These are phyloP conservation scores for Antechinus flavipes DNA, from an alignment of 2,113 vertebrate species.

Conservation along the genomic window DNA sequence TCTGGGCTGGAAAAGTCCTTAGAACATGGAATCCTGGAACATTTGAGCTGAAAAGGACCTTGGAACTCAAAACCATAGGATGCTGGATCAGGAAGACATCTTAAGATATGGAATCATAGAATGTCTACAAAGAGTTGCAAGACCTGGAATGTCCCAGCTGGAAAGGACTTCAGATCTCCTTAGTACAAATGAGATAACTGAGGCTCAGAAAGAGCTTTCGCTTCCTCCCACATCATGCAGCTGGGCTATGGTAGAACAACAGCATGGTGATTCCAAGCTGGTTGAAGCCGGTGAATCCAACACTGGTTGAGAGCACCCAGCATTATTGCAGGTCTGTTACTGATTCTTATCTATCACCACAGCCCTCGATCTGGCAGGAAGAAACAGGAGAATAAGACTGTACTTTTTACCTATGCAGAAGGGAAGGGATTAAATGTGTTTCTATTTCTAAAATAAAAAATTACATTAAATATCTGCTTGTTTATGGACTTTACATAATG, in stretches of 20 bases:
- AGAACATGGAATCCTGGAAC: background rate
- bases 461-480: conserved; percentile 22
- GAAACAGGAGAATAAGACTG: conserved; percentile 7
- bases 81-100: too few relatives aligned
- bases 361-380: conserved; percentile 48
- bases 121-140: background rate
- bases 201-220: background rate
- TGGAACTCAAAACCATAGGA: too few relatives aligned
- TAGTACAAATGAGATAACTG: background rate
- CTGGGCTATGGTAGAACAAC: background rate
- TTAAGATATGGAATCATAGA: too few relatives aligned
- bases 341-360: conserved; percentile 74
- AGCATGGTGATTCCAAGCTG: conserved; percentile 77
- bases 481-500: conserved; percentile 62
- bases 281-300: conserved; percentile 76
- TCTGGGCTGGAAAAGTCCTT: background rate
- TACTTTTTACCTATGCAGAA: conserved; percentile 31
- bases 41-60: too few relatives aligned
- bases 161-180: background rate
- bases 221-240: background rate
- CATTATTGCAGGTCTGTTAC: conserved; percentile 81
- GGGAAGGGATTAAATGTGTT: background rate
- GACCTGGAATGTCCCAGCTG: background rate
- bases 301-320: conserved; percentile 57
- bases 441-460: conserved; percentile 45